Evolutionary conservation across 1,140 invertebrate genomes (phyloP), one percentile per base, ranked within the genome.

Genomic region (Pseudomyrmex cubaensis): DNA sequence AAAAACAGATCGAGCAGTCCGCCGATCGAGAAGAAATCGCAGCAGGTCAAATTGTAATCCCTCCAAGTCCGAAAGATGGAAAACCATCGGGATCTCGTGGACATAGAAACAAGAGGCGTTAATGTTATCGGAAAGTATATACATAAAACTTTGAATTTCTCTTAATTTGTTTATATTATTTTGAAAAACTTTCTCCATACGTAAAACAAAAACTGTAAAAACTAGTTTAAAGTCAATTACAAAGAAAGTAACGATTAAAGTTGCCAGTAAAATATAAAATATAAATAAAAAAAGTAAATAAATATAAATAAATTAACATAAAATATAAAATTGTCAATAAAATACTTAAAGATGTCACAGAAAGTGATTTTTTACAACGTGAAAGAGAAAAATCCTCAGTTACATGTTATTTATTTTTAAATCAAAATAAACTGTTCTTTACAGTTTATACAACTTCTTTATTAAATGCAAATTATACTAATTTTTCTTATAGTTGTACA

Each of bases 41-140:
- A 50, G 95, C 96, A 1, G 97, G 97, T 22, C 96, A 96, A 15
- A 96, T 98, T 5, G 96, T 96, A 10, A 94, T 96, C n/a, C 82
- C 88, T 15, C 66, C 80, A 59, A 85, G 20, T 5, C 75, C 75
- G 17, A 88, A 54, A 12, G 44, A 25, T n/a, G 20, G 25, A 2
- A 89, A 89, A 67, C 54, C 69, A 2, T 88, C 67, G 8, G 77
- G 69, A 52, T 73, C 87, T 62, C 84, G 87, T 9, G 59, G 66
- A 25, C 64, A 62, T 10, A 89, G 86, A 48, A 54, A 50, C 8
- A 89, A 89, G 66, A 89, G 25, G 54, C 82, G 64, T 84, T 89
- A 73, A 88, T 52, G 10, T 22, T 22, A 12, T 63, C 35, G 4
- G 8, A 5, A 46, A 10, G 61, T 12, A 50, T 74, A 59, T 15